Base-by-base conservation (phyloP, 37 sponge, comb jelly and placozoan species). In the Lycopodina hypogea region DNA sequence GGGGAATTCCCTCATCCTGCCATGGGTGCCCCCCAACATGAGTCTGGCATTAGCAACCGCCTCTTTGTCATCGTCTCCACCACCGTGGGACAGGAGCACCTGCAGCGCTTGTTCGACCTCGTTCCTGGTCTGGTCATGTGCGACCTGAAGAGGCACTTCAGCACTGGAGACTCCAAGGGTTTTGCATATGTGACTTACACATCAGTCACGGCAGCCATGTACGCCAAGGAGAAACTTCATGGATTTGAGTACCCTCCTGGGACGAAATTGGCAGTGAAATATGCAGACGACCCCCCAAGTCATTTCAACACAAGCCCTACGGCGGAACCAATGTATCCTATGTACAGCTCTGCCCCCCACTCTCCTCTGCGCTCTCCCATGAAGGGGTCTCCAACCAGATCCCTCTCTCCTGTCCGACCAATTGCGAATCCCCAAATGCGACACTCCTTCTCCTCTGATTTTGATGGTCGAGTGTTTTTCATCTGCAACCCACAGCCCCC, bases 231-330 rank as follows among this genome's bases (percentile, higher is more conserved):
- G 72, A 96, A 96, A 59, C 81, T 98, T 41, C 86, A 96, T 70
- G 94, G 99, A 0, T 84, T 98, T 72, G 99, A 98, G 74, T 98
- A 98, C 52, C 99, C 99, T 4, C 94, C 94, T 1, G 99, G 96
- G 21, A 56, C 78, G 15, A 89, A 93, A 42, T 66, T 98, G 51
- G 71, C 93, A 15, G 99, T 95, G 76, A 97, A 93, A 68, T 97
- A 92, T 48, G 94, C 97, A 0, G 94, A 93, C 36, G 92, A 94
- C 55, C 93, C 88, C 2, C 77, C 84, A 50, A 63, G 61, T 33
- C 78, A 80, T 42, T 84, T 81, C 38, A 84, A 90, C 12, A 80
- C 86, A 21, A 88, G 83, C 50, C 88, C 88, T 17, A 87, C 87
- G 9, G 73, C 73, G 0, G 90, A 90, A 23, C 80, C 90, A 4